Percentiles rank a stretch among this genome's conserved stretches.
phyloP scores from a whole-genome alignment of 2,888 invertebrate species.

The Asteroscopus sphinx region DNA sequence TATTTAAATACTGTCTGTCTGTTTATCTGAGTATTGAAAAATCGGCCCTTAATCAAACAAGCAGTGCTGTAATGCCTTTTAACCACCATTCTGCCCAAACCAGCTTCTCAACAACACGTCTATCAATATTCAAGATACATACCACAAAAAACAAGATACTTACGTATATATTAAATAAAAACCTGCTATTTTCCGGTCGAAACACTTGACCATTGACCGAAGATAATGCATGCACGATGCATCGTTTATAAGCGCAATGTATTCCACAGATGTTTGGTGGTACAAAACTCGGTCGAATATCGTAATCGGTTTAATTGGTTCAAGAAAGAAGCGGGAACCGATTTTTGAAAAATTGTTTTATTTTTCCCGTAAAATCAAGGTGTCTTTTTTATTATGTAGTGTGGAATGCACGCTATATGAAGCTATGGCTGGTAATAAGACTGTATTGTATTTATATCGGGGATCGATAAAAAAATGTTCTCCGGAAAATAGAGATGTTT shows the following conservation, averaged over 20 bases:
- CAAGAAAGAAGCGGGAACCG: neutral
- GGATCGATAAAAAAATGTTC: no score
- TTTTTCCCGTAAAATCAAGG: neutral
- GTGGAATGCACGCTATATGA: no score
- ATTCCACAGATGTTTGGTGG: conserved; percentile 55
- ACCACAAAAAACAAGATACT: neutral
- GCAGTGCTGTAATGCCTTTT: neutral
- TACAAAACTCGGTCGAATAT: conserved; percentile 48
- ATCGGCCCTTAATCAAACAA: no score
- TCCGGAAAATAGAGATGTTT: no score
- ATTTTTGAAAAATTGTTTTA: neutral
- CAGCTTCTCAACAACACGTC: neutral
- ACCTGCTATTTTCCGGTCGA: conserved; percentile 15
- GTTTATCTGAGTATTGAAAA: no score
- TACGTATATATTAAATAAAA: conserved; percentile 4
- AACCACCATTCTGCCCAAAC: neutral
- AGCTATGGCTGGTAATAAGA: no score
- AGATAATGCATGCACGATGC: conserved; percentile 45
- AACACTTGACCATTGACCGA: conserved; percentile 41
- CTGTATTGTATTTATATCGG: no score
- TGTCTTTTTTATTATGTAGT: neutral
- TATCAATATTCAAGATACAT: neutral
- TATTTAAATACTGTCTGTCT: no score
- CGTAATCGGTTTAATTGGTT: conserved; percentile 27
- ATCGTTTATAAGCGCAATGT: conserved; percentile 16